Percentiles rank a stretch among this genome's conserved stretches.
These are phyloP conservation scores for Helicoverpa armigera DNA, from an alignment of 1,140 invertebrate genomes.

Conservation along the genomic window DNA sequence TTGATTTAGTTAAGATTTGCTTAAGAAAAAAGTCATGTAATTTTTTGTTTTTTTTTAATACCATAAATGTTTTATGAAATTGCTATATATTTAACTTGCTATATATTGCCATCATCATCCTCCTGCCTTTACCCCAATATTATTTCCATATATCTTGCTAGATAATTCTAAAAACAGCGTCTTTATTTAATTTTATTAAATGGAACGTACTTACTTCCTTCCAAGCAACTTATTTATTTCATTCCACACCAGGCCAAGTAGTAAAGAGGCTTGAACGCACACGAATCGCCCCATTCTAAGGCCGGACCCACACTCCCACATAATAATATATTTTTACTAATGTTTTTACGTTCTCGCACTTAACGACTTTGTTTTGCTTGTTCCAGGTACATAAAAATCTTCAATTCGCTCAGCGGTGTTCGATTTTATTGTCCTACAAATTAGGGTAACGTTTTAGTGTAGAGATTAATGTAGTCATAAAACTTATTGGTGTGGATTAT, in stretches of 20 bases:
- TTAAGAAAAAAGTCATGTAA: no score
- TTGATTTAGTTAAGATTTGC: background rate
- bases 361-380: conserved; percentile 69
- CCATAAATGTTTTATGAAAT: no score
- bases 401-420: conserved; percentile 49
- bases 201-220: background rate
- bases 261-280: background rate
- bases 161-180: background rate
- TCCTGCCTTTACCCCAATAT: no score
- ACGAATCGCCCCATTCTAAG: conserved; percentile 1
- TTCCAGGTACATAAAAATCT: conserved; percentile 69
- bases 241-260: no score
- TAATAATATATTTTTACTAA: conserved; percentile 19
- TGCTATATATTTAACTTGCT: no score
- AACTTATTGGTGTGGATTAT: conserved; percentile 41
- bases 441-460: conserved; percentile 50
- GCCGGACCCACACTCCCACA: background rate
- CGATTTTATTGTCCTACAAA: conserved; percentile 54
- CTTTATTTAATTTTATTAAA: no score
- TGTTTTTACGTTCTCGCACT: conserved; percentile 36
- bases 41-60: no score
- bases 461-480: conserved; percentile 39
- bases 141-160: background rate
- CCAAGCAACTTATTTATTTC: no score
- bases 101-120: no score